These are phyloP conservation scores for Ptychadena robeensis DNA, from an alignment of 2,797 vertebrate genomes.

Conservation along the genomic window DNA sequence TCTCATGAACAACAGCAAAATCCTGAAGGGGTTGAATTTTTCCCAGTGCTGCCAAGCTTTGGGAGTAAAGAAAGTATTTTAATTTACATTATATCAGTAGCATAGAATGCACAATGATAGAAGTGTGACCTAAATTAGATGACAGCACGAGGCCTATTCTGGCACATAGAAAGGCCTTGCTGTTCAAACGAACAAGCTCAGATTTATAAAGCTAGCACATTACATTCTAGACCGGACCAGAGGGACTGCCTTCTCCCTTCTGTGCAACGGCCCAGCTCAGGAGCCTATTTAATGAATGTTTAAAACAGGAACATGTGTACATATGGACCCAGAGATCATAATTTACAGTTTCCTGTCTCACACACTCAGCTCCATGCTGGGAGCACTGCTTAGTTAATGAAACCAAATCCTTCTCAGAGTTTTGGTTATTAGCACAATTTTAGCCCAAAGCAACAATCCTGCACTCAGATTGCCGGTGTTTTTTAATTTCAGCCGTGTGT, in stretches of 20 bases:
- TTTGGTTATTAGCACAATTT: conserved; percentile 50
- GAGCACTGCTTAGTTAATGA: conserved; percentile 58
- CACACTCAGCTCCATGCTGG: conserved; percentile 59
- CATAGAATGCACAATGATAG: neutral
- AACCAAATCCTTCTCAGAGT: conserved; percentile 55
- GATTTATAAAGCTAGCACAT: conserved; percentile 41
- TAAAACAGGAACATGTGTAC: conserved; percentile 60
- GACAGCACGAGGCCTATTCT: conserved; percentile 21
- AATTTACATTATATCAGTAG: neutral
- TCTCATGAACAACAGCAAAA: too few relatives aligned
- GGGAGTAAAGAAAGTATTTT: conserved; percentile 4
- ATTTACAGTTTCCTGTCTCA: conserved; percentile 62
- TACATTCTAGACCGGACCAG: conserved; percentile 15
- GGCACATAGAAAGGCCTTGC: conserved; percentile 4
- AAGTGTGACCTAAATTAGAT: conserved; percentile 11
- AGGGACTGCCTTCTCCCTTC: conserved; percentile 19
- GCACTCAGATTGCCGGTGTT: conserved; percentile 38
- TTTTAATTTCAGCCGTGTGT: conserved; percentile 49
- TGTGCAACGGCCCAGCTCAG: conserved; percentile 15
- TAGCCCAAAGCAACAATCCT: conserved; percentile 52
- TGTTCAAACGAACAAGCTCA: conserved; percentile 39
- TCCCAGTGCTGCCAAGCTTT: neutral
- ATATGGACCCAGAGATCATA: conserved; percentile 51
- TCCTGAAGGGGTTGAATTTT: too few relatives aligned
- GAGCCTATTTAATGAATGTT: conserved; percentile 56